Conservation (phyloP, 2,888 invertebrate genomes). For the Busseola fusca region DNA sequence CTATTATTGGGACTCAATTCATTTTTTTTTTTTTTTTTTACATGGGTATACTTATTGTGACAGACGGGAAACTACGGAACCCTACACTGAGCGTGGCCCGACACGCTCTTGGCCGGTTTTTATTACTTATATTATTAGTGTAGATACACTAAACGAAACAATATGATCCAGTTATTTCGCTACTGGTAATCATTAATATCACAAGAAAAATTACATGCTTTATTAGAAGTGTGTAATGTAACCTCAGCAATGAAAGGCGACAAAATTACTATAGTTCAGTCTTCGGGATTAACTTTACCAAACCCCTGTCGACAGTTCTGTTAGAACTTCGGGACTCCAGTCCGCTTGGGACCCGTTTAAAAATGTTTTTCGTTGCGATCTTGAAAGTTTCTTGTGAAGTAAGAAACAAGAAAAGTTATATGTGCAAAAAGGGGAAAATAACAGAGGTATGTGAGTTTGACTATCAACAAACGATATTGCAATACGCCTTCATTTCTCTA, state of each 20-base stretch:
- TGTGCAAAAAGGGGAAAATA: constrained; percentile 11
- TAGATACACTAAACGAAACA: background rate
- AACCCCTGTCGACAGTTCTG: constrained; percentile 1
- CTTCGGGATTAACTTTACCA: background rate
- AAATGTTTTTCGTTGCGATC: constrained; percentile 20
- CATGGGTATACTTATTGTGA: too few relatives aligned
- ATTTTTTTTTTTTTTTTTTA: too few relatives aligned
- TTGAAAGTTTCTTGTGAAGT: constrained; percentile 6
- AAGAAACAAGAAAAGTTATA: constrained; percentile 27
- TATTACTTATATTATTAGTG: too few relatives aligned
- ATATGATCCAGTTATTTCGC: background rate
- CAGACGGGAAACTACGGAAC: too few relatives aligned
- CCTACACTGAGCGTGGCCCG: too few relatives aligned
- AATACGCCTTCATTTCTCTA: background rate
- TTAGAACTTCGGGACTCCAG: constrained; percentile 25
- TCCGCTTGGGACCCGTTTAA: constrained; percentile 27
- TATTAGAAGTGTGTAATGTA: background rate
- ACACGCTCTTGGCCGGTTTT: too few relatives aligned
- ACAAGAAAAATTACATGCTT: background rate
- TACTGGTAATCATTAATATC: background rate
- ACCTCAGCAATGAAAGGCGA: background rate
- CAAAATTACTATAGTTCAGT: background rate
- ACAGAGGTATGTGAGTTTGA: background rate
- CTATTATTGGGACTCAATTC: too few relatives aligned
- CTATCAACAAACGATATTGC: constrained; percentile 2